Conservation (phyloP, 2,888 invertebrate species). For the Aphidius colemani region DNA sequence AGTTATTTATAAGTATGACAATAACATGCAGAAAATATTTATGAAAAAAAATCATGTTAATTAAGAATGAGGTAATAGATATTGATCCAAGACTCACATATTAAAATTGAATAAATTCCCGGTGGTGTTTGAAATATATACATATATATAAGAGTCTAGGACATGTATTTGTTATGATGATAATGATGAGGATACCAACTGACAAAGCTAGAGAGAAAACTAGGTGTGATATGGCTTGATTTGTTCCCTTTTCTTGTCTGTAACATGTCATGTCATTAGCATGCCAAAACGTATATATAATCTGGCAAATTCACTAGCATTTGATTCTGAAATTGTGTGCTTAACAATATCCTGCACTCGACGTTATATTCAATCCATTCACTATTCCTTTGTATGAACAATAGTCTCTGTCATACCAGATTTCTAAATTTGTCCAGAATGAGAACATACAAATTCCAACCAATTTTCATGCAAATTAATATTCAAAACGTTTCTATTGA, state of each 20-base stretch:
- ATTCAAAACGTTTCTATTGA: not conserved
- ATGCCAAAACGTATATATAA: constrained; percentile 25
- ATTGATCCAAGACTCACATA: too few relatives aligned
- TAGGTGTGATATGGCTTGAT: not conserved
- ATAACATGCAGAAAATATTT: too few relatives aligned
- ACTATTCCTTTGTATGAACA: too few relatives aligned
- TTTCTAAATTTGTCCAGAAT: not conserved
- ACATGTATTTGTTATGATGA: too few relatives aligned
- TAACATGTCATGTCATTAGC: constrained; percentile 34
- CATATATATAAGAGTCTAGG: too few relatives aligned
- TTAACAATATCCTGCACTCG: constrained; percentile 19
- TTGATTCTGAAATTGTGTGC: constrained; percentile 7
- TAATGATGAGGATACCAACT: too few relatives aligned
- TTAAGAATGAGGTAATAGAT: too few relatives aligned
- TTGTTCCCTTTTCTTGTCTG: constrained; percentile 21
- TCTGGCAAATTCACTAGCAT: constrained; percentile 16
- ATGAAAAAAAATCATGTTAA: too few relatives aligned
- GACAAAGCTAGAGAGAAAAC: too few relatives aligned
- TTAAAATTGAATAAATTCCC: too few relatives aligned
- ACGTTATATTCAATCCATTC: constrained; percentile 19
- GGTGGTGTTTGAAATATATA: too few relatives aligned
- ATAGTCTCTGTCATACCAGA: not conserved
- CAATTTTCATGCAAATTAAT: not conserved
- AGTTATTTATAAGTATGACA: too few relatives aligned
- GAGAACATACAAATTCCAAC: not conserved